phyloP scores from a whole-genome alignment of 2,797 vertebrate genomes.

The Platalea minor region DNA sequence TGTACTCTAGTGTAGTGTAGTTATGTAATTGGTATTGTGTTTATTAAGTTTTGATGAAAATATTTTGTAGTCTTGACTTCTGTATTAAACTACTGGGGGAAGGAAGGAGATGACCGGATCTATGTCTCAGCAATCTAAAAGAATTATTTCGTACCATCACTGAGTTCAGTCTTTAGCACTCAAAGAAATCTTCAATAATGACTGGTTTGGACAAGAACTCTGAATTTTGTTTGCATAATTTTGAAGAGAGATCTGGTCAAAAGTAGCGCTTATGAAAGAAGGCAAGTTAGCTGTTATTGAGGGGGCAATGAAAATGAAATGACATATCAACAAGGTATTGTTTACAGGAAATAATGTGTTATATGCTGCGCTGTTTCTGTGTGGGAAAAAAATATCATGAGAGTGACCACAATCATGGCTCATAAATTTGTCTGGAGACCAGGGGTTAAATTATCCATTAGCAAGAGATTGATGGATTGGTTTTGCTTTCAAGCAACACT shows the following conservation, averaged over 20 bases:
- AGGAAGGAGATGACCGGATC: background rate
- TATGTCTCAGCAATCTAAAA: background rate
- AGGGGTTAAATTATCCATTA: background rate
- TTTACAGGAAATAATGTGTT: background rate
- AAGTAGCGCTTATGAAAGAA: background rate
- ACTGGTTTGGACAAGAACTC: background rate
- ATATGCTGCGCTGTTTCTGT: background rate
- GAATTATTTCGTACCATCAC: background rate
- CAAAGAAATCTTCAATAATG: background rate
- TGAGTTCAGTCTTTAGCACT: background rate
- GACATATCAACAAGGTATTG: background rate
- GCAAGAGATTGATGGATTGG: no score
- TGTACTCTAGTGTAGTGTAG: background rate
- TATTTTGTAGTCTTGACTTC: background rate
- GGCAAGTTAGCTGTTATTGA: background rate
- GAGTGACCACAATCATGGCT: background rate
- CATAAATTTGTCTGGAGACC: background rate
- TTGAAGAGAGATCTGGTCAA: background rate
- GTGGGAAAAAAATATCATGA: background rate
- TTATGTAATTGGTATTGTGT: background rate
- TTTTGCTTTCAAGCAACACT: background rate
- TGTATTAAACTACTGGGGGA: background rate
- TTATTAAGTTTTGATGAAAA: background rate
- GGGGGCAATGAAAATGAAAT: background rate
- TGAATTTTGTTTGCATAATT: background rate